These are phyloP conservation scores for Pandion haliaetus DNA, from an alignment of 2,113 vertebrate genomes.

Conservation along the genomic window DNA sequence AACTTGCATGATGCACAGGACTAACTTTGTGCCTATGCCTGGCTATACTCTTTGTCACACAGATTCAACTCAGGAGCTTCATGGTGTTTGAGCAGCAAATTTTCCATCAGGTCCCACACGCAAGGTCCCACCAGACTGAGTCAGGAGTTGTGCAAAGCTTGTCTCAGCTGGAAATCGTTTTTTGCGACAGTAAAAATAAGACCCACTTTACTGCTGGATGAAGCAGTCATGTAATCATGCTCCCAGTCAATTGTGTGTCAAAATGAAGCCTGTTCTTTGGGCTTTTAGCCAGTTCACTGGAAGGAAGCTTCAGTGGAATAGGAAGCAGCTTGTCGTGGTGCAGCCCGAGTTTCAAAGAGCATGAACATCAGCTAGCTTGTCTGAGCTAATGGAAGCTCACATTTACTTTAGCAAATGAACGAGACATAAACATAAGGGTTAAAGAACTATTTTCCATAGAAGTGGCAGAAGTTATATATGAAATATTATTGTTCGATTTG, in stretches of 20 bases:
- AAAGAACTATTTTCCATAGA: neutral
- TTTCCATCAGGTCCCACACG: accelerated
- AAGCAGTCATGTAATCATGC: neutral
- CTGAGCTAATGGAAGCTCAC: neutral
- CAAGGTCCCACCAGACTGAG: neutral
- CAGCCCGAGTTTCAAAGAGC: neutral
- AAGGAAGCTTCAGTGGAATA: neutral
- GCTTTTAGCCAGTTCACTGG: neutral
- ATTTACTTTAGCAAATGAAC: neutral
- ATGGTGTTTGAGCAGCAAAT: neutral
- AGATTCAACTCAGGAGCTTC: neutral
- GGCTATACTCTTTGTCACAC: accelerated
- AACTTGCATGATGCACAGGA: accelerated
- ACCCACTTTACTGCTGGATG: neutral
- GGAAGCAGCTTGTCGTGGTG: neutral
- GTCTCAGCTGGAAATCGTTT: accelerated
- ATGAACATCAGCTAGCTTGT: neutral
- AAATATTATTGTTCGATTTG: neutral
- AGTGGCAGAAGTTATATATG: neutral
- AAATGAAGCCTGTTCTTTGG: neutral
- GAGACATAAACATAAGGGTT: neutral
- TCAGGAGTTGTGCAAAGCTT: neutral
- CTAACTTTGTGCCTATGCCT: neutral
- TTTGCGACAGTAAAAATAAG: neutral
- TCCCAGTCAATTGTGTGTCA: neutral